Base-by-base conservation (phyloP, 2,797 vertebrate genomes). In the Channallabes apus region DNA sequence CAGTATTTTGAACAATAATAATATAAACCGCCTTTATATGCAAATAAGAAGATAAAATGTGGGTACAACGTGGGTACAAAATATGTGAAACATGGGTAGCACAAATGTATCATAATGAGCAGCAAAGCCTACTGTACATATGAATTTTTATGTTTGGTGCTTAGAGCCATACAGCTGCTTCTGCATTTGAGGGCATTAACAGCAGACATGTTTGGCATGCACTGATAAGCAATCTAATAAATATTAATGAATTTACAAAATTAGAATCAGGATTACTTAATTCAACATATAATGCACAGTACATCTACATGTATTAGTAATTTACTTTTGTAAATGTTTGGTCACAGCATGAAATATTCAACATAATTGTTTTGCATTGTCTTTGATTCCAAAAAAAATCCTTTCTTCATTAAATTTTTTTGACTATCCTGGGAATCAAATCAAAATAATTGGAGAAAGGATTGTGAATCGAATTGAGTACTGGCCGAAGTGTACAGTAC, bases 21-120 rank as follows among this genome's bases (percentile, higher is more conserved):
- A 67, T 32, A 67, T 17, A 71, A 41, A 41, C 20, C 5, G 22
- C 35, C 35, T 71, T 71, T 71, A 46, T 71, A 71, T 22, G 24
- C 9, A 41, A 71, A 71, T 51, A 51, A 6, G 24, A 6, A 46
- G 24, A 51, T 72, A 51, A 46, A 72, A 46, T n/a, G 12, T 46
- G 12, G 38, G 69, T 46, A 75, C 54, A 51, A 27, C 4, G 41
- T 27, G 71, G 5, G n/a, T 67, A 29, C 27, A 67, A 27, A 67
- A 67, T 29, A 67, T 67, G 64, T 15, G 46, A 46, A 46, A 46
- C 46, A 46, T 46, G 1, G 14, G 15, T 29, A 18, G 3, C n/a
- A 76, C 73, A 76, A 76, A 76, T 32, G 73, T 18, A 12, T 58
- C 27, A 73, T n/a, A 72, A 72, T 72, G 38, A 72, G 12, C 69